These are phyloP conservation scores for Drosophila ananassae DNA, from an alignment of 1,140 invertebrate species.

Conservation along the genomic window DNA sequence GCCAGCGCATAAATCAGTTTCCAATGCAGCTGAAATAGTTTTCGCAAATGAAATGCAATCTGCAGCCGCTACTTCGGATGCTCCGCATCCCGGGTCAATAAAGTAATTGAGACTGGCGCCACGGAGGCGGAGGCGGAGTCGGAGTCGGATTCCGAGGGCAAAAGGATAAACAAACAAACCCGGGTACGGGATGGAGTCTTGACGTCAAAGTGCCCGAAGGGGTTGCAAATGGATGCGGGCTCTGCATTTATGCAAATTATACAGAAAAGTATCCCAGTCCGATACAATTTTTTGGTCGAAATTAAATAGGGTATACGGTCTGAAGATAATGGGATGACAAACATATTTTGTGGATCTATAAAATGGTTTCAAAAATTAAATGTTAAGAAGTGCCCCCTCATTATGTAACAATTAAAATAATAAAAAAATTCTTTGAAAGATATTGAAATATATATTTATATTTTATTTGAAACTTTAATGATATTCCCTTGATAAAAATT, in stretches of 20 bases:
- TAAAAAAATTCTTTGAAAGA: no score
- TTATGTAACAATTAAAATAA: background rate
- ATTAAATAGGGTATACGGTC: constrained; percentile 3
- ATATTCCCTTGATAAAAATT: background rate
- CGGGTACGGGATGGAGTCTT: constrained; percentile 1
- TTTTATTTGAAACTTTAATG: background rate
- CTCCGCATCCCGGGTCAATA: constrained; percentile 59
- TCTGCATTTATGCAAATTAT: constrained; percentile 53
- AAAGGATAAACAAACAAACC: constrained; percentile 51
- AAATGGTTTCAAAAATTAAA: background rate
- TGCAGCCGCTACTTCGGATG: constrained; percentile 1
- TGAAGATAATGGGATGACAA: background rate
- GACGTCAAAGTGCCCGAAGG: constrained; percentile 29
- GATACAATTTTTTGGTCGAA: constrained; percentile 34
- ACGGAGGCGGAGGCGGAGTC: constrained; percentile 42
- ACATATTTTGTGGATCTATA: no score
- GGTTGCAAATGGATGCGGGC: constrained; percentile 54
- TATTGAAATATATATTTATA: no score
- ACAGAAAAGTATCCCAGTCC: constrained; percentile 15
- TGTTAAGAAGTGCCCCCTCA: background rate
- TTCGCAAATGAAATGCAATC: constrained; percentile 61
- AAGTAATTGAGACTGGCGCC: constrained; percentile 81
- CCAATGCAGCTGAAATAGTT: constrained; percentile 38
- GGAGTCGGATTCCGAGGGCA: constrained; percentile 6
- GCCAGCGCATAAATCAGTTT: constrained; percentile 27